Base-by-base conservation (phyloP, 2,113 vertebrate genomes). In the Psittacula cyanocephala region DNA sequence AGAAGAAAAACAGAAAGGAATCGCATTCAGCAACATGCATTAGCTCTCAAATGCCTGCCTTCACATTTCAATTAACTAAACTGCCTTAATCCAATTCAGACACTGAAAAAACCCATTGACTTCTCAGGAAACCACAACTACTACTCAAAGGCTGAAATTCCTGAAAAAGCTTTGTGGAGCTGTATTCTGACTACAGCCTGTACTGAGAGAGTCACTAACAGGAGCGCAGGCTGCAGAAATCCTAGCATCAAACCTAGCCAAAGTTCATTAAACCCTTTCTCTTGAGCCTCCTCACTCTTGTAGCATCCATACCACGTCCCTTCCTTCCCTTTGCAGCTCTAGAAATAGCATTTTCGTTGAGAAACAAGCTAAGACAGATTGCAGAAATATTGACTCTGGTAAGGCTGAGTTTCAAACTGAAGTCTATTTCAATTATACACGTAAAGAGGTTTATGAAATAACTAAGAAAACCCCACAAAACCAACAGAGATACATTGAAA, bases 341-440 rank as follows among this genome's bases (percentile, higher is more conserved):
- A 86, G 72, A 53, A 92, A 74, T 7, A 77, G 70, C 37, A 47
- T 75, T 86, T 68, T 81, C 46, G 35, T 67, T 60, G 64, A 86
- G 77, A 89, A 95, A 92, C 4, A 17, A 84, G 76, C 72, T 53
- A 37, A 68, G 83, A 84, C 33, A 84, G 62, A 60, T 39, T 50
- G 69, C 35, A 93, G 74, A 93, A 92, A 78, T 47, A 78, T 31
- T 60, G 80, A 86, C 69, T 75, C 68, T 46, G 59, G 65, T 74
- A 90, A 75, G 65, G 52, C 62, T 22, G 49, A 89, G 35, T 77
- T 90, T 77, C 86, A 90, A 78, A 81, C 87, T 50, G 68, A 84
- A 95, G 89, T 87, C 69, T 84, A 84, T 91, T 93, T 86, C 91
- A 93, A 89, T 95, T 93, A 92, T 52, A 86, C 31, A 43, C 8